These are phyloP conservation scores for Oscheius onirici DNA, from an alignment of 2,888 invertebrate genomes.

Conservation along the genomic window DNA sequence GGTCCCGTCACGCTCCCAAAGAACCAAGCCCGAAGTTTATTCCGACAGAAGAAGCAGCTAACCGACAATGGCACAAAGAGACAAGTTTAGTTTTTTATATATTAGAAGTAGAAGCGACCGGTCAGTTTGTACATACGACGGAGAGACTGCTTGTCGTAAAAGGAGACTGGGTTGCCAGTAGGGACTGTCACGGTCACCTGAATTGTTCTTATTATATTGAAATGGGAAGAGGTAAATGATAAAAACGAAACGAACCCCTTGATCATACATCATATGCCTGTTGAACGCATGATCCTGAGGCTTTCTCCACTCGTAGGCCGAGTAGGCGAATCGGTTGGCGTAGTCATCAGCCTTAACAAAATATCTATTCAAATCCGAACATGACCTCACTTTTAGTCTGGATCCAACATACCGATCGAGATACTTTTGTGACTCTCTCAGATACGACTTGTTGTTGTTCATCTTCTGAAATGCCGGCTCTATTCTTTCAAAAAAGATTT, in stretches of 20 bases:
- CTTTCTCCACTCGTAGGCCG: slow-evolving; percentile 70
- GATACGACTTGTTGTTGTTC: slow-evolving; percentile 53
- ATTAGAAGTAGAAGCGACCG: slow-evolving; percentile 65
- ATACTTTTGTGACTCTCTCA: slow-evolving; percentile 67
- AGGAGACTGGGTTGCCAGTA: slow-evolving; percentile 48
- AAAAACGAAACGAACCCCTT: slow-evolving; percentile 38
- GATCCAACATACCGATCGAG: slow-evolving; percentile 67
- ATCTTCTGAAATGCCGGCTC: slow-evolving; percentile 32
- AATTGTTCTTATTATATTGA: background rate
- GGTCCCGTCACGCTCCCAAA: slow-evolving; percentile 23
- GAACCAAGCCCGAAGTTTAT: slow-evolving; percentile 8
- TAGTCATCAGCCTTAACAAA: slow-evolving; percentile 64
- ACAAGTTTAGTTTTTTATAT: no score
- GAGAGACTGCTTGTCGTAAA: slow-evolving; percentile 55
- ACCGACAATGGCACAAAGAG: no score
- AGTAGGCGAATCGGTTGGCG: slow-evolving; percentile 68
- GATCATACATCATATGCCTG: slow-evolving; percentile 66
- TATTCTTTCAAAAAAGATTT: background rate
- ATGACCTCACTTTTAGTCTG: slow-evolving; percentile 48
- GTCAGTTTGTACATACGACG: slow-evolving; percentile 67
- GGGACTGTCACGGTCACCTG: slow-evolving; percentile 50
- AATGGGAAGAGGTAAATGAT: background rate
- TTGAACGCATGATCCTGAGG: slow-evolving; percentile 70
- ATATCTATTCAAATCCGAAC: background rate
- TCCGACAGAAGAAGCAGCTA: slow-evolving; percentile 11